These are phyloP conservation scores for Mastigias papua DNA, from an alignment of 30 jellyfish, hydroid and myxozoan genomes.

Conservation along the genomic window DNA sequence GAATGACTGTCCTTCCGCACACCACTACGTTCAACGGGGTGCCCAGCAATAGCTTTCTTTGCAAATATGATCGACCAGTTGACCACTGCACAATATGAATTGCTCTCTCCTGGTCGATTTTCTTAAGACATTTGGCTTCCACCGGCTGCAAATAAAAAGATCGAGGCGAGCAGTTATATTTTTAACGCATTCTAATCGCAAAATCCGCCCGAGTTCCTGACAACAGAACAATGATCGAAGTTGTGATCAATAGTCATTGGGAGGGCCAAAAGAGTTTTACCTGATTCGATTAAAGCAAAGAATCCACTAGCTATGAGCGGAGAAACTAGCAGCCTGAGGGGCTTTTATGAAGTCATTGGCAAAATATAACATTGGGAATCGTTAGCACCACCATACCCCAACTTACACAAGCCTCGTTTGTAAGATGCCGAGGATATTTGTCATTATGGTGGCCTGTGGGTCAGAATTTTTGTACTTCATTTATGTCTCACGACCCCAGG, in stretches of 20 bases:
- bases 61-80: neutral
- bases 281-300: neutral
- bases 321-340: too few relatives aligned
- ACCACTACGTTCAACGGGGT: slow-evolving; percentile 43
- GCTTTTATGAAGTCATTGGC: too few relatives aligned
- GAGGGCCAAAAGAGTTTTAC: neutral
- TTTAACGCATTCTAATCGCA: neutral
- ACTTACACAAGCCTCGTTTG: too few relatives aligned
- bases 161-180: neutral
- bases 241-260: neutral
- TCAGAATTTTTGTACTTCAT: too few relatives aligned
- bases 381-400: too few relatives aligned
- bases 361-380: too few relatives aligned
- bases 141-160: neutral
- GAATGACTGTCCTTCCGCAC: slow-evolving; percentile 3
- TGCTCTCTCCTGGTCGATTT: slow-evolving; percentile 15
- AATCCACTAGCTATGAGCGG: too few relatives aligned
- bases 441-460: too few relatives aligned
- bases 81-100: neutral
- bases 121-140: neutral
- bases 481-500: too few relatives aligned
- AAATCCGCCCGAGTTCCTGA: neutral
- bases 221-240: neutral
- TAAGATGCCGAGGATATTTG: too few relatives aligned
- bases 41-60: slow-evolving; percentile 20